Evolutionary conservation across 2,888 invertebrate species (phyloP), one percentile per base, ranked within the genome.

Genomic region (Altica lythri): DNA sequence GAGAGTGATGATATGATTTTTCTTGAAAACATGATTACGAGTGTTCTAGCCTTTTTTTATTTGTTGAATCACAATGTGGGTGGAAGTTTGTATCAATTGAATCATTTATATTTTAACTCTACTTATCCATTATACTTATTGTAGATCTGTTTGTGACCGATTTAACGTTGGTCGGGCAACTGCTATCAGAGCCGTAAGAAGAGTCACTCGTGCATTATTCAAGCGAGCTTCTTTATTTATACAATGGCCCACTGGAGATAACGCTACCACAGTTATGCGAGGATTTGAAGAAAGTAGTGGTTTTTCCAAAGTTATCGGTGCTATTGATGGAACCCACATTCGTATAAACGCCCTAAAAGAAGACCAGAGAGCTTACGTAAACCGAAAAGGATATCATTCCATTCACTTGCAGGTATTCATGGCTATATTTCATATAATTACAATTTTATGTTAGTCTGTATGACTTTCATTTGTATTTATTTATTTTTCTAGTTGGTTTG

Each of bases 91-190:
- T n/a, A n/a, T n/a, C n/a, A n/a, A n/a, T n/a, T n/a, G n/a, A n/a
- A n/a, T n/a, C n/a, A n/a, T n/a, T n/a, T n/a, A n/a, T n/a, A n/a
- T n/a, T n/a, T n/a, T n/a, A n/a, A n/a, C n/a, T n/a, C n/a, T n/a
- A n/a, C n/a, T n/a, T n/a, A n/a, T 25, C 25, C 9, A 25, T 25
- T 25, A 25, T 9, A 6, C 9, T 25, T 25, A 9, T 44, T 44
- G 27, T 19, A 51, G 51, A 51, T 45, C 51, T 17, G 35, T 51
- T 25, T 44, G 51, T 38, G 44, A 51, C 18, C 22, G 37, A 37
- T 51, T 51, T 43, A 51, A 51, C 14, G 51, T 51, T 13, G 51
- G 51, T 14, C 25, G 44, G 14, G 51, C 51, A 19, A 45, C 44
- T 14, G 51, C 51, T 29, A 17, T 51, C 8, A 34, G 51, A 27